These are phyloP conservation scores for Melanerpes formicivorus DNA, from an alignment of 2,113 vertebrate genomes.

Conservation along the genomic window DNA sequence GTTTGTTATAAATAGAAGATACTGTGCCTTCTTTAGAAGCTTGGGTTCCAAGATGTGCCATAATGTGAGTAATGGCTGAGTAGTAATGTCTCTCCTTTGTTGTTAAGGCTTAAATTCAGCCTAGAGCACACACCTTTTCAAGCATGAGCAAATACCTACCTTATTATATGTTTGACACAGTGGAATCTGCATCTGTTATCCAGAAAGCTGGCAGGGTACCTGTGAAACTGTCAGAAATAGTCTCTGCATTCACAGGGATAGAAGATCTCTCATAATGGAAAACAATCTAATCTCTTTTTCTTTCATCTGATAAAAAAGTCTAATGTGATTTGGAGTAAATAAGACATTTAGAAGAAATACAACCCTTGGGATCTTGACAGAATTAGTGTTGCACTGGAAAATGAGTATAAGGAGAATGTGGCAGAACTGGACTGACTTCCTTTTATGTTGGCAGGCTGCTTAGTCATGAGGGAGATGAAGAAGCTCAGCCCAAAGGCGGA, in stretches of 20 bases:
- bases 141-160: neutral
- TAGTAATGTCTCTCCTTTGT: neutral
- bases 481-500: conserved; percentile 63
- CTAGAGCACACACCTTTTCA: neutral
- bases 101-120: neutral
- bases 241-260: neutral
- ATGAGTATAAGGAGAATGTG: neutral
- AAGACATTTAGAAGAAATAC: neutral
- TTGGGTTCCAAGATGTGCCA: neutral
- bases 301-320: neutral
- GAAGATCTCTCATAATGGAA: neutral
- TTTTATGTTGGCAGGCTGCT: conserved; percentile 77
- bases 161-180: neutral
- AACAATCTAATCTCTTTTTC: neutral
- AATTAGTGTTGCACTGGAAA: neutral
- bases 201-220: conserved; percentile 1
- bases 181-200: neutral
- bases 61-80: neutral
- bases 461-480: conserved; percentile 44
- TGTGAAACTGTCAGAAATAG: neutral
- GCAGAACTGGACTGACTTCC: conserved; percentile 6
- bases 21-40: neutral
- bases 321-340: neutral
- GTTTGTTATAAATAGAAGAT: neutral
- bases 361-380: neutral